A percentile compares a stretch with the other conserved stretches of the same genome.
These are phyloP conservation scores for Neoaliturus tenellus DNA, from an alignment of 2,888 invertebrate species.

Conservation along the genomic window DNA sequence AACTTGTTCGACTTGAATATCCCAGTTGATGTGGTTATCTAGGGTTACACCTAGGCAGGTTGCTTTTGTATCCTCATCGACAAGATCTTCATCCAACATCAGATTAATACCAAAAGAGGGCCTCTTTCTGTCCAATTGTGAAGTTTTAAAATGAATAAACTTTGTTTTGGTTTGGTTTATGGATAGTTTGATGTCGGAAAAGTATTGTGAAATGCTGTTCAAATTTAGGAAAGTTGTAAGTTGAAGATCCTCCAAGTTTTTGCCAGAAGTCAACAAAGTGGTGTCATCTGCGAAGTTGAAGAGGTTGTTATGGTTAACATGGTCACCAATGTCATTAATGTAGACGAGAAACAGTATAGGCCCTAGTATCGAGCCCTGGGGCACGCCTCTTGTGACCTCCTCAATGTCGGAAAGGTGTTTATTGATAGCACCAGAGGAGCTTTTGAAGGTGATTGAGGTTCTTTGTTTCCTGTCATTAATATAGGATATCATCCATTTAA, in stretches of 20 bases:
- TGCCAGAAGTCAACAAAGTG: background rate
- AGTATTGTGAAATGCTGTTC: no score
- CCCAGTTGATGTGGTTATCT: background rate
- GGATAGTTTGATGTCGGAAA: no score
- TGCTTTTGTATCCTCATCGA: no score
- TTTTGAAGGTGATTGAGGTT: background rate
- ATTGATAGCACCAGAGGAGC: background rate
- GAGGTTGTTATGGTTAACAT: background rate
- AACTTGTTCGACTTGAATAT: constrained; percentile 1
- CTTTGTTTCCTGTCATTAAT: background rate
- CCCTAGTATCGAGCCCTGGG: background rate
- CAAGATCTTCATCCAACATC: no score
- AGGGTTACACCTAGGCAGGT: background rate
- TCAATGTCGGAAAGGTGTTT: background rate
- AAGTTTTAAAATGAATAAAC: background rate
- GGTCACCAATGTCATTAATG: no score
- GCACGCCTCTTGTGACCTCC: background rate
- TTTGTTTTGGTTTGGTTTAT: constrained; percentile 20
- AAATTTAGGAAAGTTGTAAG: background rate
- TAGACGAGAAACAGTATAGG: no score
- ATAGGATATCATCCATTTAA: background rate
- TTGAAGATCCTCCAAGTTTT: background rate
- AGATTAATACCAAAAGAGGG: background rate
- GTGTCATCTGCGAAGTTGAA: background rate
- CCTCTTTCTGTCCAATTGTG: background rate